These are phyloP conservation scores for Julus scanicus DNA, from an alignment of 2,888 invertebrate species.

Conservation along the genomic window DNA sequence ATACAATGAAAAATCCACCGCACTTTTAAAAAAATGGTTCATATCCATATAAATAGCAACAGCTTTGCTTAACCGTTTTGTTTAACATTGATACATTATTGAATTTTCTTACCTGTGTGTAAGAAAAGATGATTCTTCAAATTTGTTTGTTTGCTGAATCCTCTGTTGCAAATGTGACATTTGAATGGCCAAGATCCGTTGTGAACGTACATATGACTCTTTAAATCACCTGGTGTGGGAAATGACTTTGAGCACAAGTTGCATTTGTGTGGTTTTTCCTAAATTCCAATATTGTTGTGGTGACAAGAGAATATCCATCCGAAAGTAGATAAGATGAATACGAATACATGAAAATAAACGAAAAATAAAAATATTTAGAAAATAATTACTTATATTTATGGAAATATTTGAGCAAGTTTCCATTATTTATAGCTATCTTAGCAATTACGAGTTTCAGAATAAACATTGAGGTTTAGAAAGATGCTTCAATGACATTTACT, in stretches of 20 bases:
- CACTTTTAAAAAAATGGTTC: too few relatives aligned
- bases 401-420: not conserved
- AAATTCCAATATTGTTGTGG: constrained; percentile 60
- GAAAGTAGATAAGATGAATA: not conserved
- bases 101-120: constrained; percentile 63
- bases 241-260: constrained; percentile 93
- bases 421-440: not conserved
- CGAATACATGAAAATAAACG: not conserved
- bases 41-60: too few relatives aligned
- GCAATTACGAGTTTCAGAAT: too few relatives aligned
- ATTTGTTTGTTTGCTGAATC: constrained; percentile 69
- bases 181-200: constrained; percentile 69
- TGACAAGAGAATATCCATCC: not conserved
- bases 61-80: not conserved
- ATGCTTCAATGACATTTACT: not conserved
- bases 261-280: constrained; percentile 98
- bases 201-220: constrained; percentile 97
- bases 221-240: constrained; percentile 94
- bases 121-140: constrained; percentile 68
- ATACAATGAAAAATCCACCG: too few relatives aligned
- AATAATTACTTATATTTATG: not conserved
- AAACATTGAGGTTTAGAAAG: not conserved
- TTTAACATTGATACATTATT: too few relatives aligned
- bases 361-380: not conserved
- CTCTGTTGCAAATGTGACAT: constrained; percentile 68